Base-by-base conservation (phyloP, 2,113 vertebrate genomes). In the Typhlomys cinereus region DNA sequence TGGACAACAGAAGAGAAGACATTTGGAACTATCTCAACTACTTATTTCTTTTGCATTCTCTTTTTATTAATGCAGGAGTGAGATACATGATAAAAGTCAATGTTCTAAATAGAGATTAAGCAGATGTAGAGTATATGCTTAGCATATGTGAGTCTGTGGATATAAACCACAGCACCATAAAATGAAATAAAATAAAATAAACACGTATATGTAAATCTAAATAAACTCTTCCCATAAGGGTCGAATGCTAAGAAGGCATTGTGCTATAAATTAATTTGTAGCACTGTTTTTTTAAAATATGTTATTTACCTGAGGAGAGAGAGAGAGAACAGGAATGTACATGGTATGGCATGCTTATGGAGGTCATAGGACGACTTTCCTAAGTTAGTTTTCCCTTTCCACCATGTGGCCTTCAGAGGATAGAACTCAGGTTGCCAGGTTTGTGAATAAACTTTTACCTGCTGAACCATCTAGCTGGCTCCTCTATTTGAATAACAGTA, bases 31-130 rank as follows among this genome's bases (percentile, higher is more conserved):
- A 25, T 18, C 34, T 64, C 66, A 83, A n/a, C 15, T 29, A 87
- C 73, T 48, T 44, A 39, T 48, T 91, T 92, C 27, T 64, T 82
- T 48, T 73, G 29, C 79, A 41, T 66, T 84, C 92, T 89, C 31
- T 57, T 89, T 89, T 76, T 79, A 83, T 50, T 36, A 76, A 83
- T n/a, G 50, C 25, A 50, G 59, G 83, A 73, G 54, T 34, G 78
- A 71, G 27, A 57, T 50, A 78, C 7, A 48, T n/a, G 13, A 52
- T 75, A 69, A 95, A 93, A 59, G 67, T 46, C 61, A 64, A 67
- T 25, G 27, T n/a, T n/a, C n/a, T 39, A 39, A 34, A 17, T 50
- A 71, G 41, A n/a, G 88, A 4, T 25, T 71, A 13, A 46, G 10
- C n/a, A n/a, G 67, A 31, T 62, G 12, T 21, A 48, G 27, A 31